Percentiles rank a stretch among this genome's conserved stretches.
These are phyloP conservation scores for Zygogramma bicolorata DNA, from an alignment of 2,888 invertebrate species.

Conservation along the genomic window DNA sequence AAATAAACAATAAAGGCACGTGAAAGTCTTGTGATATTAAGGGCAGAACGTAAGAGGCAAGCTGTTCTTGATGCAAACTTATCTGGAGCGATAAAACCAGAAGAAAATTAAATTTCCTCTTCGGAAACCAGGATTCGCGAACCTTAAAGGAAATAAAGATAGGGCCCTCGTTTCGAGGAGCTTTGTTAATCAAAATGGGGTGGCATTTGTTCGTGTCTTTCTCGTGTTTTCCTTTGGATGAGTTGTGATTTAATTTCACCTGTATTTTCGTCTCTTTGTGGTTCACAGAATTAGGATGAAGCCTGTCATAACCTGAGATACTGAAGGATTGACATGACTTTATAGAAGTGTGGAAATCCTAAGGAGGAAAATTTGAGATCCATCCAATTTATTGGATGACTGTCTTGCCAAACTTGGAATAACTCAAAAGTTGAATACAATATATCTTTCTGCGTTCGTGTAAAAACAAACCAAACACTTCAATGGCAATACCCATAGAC, in stretches of 20 bases:
- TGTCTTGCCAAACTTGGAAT: too few relatives aligned
- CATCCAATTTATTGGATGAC: too few relatives aligned
- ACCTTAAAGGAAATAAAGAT: conserved; percentile 19
- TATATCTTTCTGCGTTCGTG: too few relatives aligned
- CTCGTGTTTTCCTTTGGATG: neutral
- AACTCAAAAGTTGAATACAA: too few relatives aligned
- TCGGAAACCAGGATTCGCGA: conserved; percentile 36
- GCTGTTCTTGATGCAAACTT: conserved; percentile 1
- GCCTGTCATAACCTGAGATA: too few relatives aligned
- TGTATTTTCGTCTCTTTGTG: too few relatives aligned
- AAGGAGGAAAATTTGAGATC: too few relatives aligned
- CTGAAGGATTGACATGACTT: too few relatives aligned
- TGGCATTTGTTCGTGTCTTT: neutral
- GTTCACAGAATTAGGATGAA: too few relatives aligned
- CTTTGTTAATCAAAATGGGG: conserved; percentile 20
- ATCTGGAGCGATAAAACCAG: conserved; percentile 19
- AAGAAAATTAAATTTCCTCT: conserved; percentile 51
- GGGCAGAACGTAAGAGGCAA: neutral
- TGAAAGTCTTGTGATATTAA: neutral
- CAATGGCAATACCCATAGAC: too few relatives aligned
- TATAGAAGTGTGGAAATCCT: too few relatives aligned
- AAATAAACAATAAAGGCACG: conserved; percentile 2
- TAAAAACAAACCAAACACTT: too few relatives aligned
- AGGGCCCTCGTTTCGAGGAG: conserved; percentile 1
- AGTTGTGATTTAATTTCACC: neutral